Evolutionary conservation across 2,888 invertebrate species (phyloP).

Genomic region (Cryptocheilus praepositus): DNA sequence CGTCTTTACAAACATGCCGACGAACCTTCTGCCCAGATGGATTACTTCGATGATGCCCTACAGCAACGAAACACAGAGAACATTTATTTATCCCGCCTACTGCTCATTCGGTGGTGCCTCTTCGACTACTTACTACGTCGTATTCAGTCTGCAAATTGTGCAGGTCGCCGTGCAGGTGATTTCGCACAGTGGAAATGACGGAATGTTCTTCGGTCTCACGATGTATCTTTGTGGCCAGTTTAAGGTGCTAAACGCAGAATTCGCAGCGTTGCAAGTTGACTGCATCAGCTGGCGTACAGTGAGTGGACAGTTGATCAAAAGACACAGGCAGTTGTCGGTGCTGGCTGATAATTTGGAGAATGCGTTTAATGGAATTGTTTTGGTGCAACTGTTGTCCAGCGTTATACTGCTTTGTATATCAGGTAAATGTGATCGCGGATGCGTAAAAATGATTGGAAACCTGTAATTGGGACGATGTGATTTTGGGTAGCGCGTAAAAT

Average conservation of each 20-base stretch:
- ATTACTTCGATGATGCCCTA: no score
- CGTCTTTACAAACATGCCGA: neutral
- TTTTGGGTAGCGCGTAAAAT: no score
- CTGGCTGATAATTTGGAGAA: conserved; percentile 33
- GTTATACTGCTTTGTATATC: conserved; percentile 1
- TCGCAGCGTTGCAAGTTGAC: neutral
- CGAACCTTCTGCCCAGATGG: neutral
- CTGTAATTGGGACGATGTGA: no score
- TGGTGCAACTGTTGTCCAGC: conserved; percentile 42
- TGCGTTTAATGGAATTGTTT: conserved; percentile 38
- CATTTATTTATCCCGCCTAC: neutral
- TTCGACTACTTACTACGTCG: neutral
- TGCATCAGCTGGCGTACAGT: neutral
- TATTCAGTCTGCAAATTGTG: neutral
- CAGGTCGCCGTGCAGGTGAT: neutral
- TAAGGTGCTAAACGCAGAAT: conserved; percentile 46
- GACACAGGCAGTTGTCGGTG: conserved; percentile 39
- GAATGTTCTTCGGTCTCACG: conserved; percentile 57
- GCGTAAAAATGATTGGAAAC: no score
- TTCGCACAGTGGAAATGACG: conserved; percentile 45
- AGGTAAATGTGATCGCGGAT: neutral
- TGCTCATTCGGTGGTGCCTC: neutral
- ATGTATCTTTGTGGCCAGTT: conserved; percentile 65
- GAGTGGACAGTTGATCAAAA: conserved; percentile 12
- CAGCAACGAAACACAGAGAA: neutral